A percentile compares a stretch with the other conserved stretches of the same genome.
Conservation (phyloP, 2,113 vertebrate genomes). For the Pedionomus torquatus region DNA sequence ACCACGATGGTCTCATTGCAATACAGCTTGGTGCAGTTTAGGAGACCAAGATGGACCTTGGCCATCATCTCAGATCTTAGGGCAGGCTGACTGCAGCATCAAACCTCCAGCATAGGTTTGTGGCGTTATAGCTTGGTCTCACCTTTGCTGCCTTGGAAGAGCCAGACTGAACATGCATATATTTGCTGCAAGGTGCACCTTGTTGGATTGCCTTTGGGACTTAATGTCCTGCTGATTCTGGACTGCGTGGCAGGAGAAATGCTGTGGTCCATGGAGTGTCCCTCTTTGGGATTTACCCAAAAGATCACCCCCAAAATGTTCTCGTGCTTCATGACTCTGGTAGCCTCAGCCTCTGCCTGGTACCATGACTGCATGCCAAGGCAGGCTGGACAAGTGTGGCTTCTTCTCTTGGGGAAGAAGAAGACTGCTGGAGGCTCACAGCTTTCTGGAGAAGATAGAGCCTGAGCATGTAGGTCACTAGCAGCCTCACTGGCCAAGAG, state of each 20-base stretch:
- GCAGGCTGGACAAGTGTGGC: neutral
- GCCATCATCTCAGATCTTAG: neutral
- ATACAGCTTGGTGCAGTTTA: neutral
- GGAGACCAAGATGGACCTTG: neutral
- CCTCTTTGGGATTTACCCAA: neutral
- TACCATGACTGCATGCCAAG: accelerated
- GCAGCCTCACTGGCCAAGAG: neutral
- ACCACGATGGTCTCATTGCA: neutral
- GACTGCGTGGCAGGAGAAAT: neutral
- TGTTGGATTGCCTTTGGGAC: neutral
- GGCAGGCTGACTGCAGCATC: neutral
- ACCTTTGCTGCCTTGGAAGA: neutral
- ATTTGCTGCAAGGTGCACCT: neutral
- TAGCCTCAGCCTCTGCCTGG: neutral
- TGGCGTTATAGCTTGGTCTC: neutral
- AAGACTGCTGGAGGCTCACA: neutral
- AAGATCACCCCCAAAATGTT: neutral
- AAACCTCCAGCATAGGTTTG: neutral
- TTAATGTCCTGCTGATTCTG: neutral
- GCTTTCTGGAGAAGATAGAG: neutral
- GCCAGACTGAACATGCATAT: accelerated
- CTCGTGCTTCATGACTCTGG: neutral
- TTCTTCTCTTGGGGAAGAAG: neutral
- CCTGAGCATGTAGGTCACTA: neutral
- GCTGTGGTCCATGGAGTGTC: neutral